Evolutionary conservation across 2,113 vertebrate genomes (phyloP).

Genomic region (Pseudorasbora parva): DNA sequence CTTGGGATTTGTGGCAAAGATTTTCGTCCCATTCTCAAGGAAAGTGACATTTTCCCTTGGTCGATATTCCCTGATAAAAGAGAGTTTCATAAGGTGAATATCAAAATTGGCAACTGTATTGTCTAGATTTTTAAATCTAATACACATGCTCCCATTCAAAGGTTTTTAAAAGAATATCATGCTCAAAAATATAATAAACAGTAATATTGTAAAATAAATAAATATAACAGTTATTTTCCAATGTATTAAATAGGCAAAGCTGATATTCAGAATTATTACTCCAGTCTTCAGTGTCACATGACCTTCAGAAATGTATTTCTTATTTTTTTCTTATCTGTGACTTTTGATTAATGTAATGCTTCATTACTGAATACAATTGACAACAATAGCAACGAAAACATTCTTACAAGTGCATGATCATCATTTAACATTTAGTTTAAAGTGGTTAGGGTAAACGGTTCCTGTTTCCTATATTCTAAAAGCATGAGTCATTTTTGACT

Average conservation of each 20-base stretch:
- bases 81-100: background rate
- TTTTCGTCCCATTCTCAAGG: conserved; percentile 89
- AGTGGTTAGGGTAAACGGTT: background rate
- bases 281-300: background rate
- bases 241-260: background rate
- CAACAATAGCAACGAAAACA: background rate
- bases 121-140: too few species aligned
- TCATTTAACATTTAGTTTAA: background rate
- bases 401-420: background rate
- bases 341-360: background rate
- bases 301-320: too few species aligned
- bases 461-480: conserved; percentile 18
- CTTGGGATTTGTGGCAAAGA: conserved; percentile 90
- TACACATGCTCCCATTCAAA: too few species aligned
- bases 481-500: conserved; percentile 27
- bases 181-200: background rate
- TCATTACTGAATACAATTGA: background rate
- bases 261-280: background rate
- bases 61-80: conserved; percentile 83
- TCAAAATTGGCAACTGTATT: background rate
- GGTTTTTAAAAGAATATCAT: too few species aligned
- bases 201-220: background rate
- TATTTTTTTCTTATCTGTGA: background rate
- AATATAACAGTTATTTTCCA: background rate
- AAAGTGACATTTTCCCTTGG: conserved; percentile 86